These are phyloP conservation scores for Macaria notata DNA, from an alignment of 2,888 invertebrate species.

Conservation along the genomic window DNA sequence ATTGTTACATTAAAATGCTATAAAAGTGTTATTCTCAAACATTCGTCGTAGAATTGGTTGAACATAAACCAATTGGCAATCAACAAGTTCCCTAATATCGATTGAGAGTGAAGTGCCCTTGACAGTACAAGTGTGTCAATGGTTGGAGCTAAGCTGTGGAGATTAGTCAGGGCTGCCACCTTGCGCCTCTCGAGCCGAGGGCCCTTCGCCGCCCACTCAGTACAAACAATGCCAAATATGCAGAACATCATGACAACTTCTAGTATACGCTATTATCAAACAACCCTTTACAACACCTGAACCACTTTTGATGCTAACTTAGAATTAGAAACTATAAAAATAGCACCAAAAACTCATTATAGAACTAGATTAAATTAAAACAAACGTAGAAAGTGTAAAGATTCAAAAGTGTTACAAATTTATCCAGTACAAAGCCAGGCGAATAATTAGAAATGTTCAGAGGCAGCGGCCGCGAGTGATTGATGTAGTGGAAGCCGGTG, in stretches of 20 bases:
- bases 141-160: constrained; percentile 60
- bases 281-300: constrained; percentile 23
- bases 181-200: constrained; percentile 69
- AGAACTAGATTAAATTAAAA: background rate
- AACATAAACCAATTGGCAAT: constrained; percentile 23
- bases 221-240: constrained; percentile 72
- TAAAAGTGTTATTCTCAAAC: no score
- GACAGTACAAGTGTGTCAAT: constrained; percentile 52
- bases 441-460: constrained; percentile 81
- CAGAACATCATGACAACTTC: constrained; percentile 46
- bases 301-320: constrained; percentile 17
- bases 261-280: constrained; percentile 25
- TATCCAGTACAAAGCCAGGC: constrained; percentile 58
- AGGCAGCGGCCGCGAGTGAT: constrained; percentile 79
- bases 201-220: constrained; percentile 54
- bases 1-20: no score
- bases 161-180: constrained; percentile 75
- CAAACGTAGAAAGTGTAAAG: background rate
- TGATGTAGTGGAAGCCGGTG: constrained; percentile 79
- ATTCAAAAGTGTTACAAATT: constrained; percentile 48
- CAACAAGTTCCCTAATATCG: constrained; percentile 36
- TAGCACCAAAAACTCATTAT: constrained; percentile 1
- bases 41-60: background rate
- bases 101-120: constrained; percentile 23
- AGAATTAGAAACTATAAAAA: constrained; percentile 9